Evolutionary conservation across 2,113 vertebrate species (phyloP).

Genomic region (Raja brachyura): DNA sequence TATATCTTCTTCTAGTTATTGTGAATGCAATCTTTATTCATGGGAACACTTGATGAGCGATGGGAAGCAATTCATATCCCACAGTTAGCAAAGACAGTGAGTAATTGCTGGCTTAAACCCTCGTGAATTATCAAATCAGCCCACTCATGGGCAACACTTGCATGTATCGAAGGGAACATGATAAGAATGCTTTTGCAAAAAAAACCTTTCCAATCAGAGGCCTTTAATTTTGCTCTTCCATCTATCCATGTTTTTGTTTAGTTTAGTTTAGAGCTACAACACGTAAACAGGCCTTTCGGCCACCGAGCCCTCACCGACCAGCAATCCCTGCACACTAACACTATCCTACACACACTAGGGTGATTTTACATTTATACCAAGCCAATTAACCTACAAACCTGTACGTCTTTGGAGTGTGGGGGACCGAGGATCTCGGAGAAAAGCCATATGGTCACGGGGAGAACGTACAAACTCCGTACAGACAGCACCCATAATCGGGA

Average conservation of each 20-base stretch:
- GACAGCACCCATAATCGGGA: no score
- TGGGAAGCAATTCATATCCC: conserved; percentile 7
- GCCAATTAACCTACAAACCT: no score
- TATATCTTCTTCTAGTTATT: neutral
- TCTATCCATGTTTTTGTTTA: neutral
- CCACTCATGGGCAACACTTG: neutral
- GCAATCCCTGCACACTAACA: no score
- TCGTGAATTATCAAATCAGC: neutral
- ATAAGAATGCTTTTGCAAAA: neutral
- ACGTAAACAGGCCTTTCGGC: no score
- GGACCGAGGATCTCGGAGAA: no score
- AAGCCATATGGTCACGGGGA: no score
- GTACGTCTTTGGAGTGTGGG: no score
- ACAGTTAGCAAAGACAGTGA: neutral
- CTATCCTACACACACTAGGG: no score
- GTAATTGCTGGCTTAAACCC: neutral
- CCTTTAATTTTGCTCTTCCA: neutral
- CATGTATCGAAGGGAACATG: neutral
- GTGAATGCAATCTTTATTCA: neutral
- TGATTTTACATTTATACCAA: no score
- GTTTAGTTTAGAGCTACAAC: no score
- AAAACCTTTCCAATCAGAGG: neutral
- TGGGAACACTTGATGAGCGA: neutral
- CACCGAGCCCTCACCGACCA: no score
- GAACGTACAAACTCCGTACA: no score